A percentile compares a stretch with the other conserved stretches of the same genome.
phyloP scores from a whole-genome alignment of 30 jellyfish, hydroid and myxozoan genomes.

The Euphysa ruthae region DNA sequence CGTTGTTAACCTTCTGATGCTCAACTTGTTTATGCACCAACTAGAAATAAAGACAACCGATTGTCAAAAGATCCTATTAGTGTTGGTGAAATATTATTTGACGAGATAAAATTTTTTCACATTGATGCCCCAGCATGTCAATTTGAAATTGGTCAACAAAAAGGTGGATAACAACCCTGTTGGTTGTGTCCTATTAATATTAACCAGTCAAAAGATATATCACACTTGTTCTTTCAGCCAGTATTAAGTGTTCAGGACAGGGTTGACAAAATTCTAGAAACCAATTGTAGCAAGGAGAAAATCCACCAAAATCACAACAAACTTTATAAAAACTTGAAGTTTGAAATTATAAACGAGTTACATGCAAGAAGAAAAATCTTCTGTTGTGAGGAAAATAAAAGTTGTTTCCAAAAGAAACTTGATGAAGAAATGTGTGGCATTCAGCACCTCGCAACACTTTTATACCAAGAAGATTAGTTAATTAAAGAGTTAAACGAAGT shows the following conservation, averaged over 20 bases:
- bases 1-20: conserved; percentile 5
- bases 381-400: neutral
- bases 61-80: conserved; percentile 4
- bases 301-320: neutral
- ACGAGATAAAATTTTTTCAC: conserved; percentile 4
- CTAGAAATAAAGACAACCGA: conserved; percentile 5
- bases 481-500: neutral
- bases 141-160: conserved; percentile 22
- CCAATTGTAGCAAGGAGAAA: neutral
- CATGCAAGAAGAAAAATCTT: conserved; percentile 10
- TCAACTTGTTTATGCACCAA: conserved; percentile 10
- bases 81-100: neutral
- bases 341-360: conserved; percentile 5
- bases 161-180: conserved; percentile 12
- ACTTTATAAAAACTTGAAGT: neutral
- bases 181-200: conserved; percentile 13
- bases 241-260: neutral
- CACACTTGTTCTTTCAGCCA: neutral
- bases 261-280: neutral
- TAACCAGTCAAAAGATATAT: neutral
- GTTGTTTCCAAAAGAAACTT: neutral
- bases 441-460: conserved; percentile 19
- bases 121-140: conserved; percentile 35
- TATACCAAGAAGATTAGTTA: neutral
- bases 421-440: conserved; percentile 21